These are phyloP conservation scores for Paragorgia papillata DNA, from an alignment of 92 coral and sea anemone genomes.

Conservation along the genomic window DNA sequence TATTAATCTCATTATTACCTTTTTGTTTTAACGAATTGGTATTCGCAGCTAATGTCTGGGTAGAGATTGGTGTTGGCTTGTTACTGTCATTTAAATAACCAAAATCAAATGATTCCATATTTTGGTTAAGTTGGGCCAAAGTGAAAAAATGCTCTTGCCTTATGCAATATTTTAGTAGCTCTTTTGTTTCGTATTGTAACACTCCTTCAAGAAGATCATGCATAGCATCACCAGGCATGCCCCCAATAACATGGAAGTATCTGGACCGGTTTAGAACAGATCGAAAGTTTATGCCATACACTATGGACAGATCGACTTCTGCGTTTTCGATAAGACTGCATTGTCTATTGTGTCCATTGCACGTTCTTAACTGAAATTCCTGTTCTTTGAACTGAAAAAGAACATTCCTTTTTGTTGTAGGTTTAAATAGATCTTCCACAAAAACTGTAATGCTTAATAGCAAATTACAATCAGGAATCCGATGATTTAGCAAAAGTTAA, in stretches of 20 bases:
- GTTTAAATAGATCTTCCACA: background rate
- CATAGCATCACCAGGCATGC: constrained; percentile 55
- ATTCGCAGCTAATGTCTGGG: constrained; percentile 21
- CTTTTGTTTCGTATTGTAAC: constrained; percentile 54
- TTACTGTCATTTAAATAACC: constrained; percentile 50
- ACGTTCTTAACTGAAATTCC: constrained; percentile 17
- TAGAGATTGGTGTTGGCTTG: constrained; percentile 44
- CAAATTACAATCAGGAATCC: background rate
- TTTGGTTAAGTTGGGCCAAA: constrained; percentile 41
- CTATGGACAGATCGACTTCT: constrained; percentile 23
- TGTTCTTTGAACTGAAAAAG: constrained; percentile 40
- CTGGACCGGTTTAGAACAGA: constrained; percentile 54
- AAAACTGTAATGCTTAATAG: background rate
- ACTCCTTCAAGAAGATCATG: constrained; percentile 55
- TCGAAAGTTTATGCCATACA: constrained; percentile 49
- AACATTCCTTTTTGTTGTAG: no score
- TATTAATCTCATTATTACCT: no score
- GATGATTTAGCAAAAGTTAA: background rate
- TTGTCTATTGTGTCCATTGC: constrained; percentile 10
- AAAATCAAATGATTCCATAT: constrained; percentile 56
- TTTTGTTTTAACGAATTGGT: constrained; percentile 21
- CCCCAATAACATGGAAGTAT: constrained; percentile 57
- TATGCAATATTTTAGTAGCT: constrained; percentile 52
- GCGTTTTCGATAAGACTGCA: constrained; percentile 24
- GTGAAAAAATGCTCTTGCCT: constrained; percentile 38